phyloP scores from a whole-genome alignment of 2,888 invertebrate genomes.

The Cheilosia vernalis region DNA sequence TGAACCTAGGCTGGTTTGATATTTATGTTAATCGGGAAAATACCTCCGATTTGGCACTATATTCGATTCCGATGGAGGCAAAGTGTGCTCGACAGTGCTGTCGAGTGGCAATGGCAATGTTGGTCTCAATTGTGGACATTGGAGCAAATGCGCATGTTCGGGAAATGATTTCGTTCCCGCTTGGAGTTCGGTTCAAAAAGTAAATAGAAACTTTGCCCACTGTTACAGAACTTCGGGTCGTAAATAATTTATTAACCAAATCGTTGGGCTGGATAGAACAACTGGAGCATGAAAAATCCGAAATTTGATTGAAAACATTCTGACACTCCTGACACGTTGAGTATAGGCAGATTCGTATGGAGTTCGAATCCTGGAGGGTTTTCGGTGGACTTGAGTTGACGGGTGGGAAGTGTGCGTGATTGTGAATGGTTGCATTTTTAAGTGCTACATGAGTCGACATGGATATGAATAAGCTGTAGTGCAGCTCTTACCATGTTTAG shows the following conservation, averaged over 20 bases:
- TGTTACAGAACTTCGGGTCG: slow-evolving; percentile 56
- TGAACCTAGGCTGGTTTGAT: slow-evolving; percentile 18
- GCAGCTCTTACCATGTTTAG: too few species aligned
- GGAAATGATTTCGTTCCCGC: slow-evolving; percentile 22
- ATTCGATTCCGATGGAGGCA: not conserved
- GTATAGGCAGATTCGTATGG: slow-evolving; percentile 41
- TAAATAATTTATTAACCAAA: slow-evolving; percentile 69
- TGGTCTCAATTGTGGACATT: slow-evolving; percentile 66
- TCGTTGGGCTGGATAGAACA: slow-evolving; percentile 52
- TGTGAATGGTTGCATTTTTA: not conserved
- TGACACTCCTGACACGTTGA: slow-evolving; percentile 51
- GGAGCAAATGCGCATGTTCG: slow-evolving; percentile 66
- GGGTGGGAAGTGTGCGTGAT: not conserved
- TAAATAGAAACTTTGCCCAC: slow-evolving; percentile 19
- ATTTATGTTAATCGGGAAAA: slow-evolving; percentile 41
- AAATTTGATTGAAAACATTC: slow-evolving; percentile 66
- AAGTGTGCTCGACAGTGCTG: slow-evolving; percentile 5
- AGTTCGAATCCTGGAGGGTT: slow-evolving; percentile 27
- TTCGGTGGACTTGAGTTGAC: not conserved
- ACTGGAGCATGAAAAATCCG: slow-evolving; percentile 54
- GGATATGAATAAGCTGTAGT: too few species aligned
- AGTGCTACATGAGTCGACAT: too few species aligned
- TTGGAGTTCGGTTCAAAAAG: slow-evolving; percentile 38
- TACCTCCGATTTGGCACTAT: slow-evolving; percentile 13
- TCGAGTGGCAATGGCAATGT: slow-evolving; percentile 59